Conservation (phyloP, 2,113 vertebrate genomes). For the Cygnus buccinator region DNA sequence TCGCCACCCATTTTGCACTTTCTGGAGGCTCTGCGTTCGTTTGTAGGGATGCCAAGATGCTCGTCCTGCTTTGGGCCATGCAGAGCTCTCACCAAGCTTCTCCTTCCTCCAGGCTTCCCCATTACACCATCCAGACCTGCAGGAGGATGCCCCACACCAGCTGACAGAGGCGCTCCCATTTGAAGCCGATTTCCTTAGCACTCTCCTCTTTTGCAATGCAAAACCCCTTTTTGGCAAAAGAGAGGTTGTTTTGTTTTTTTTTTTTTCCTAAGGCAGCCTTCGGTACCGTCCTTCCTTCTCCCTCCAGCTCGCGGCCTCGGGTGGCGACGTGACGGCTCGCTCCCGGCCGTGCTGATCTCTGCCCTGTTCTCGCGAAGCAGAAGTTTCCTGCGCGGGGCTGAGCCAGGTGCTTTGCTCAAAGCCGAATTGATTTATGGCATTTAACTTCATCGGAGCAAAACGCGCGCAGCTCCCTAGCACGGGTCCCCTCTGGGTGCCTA, state of each 20-base stretch:
- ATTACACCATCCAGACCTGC: neutral
- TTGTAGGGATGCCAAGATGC: neutral
- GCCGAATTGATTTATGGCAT: neutral
- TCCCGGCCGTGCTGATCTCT: neutral
- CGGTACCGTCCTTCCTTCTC: neutral
- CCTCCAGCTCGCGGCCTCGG: neutral
- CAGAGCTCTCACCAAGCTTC: neutral
- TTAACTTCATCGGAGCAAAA: neutral
- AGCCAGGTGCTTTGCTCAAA: neutral
- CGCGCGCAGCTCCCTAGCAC: fast-evolving
- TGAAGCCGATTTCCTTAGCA: neutral
- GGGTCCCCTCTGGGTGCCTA: fast-evolving
- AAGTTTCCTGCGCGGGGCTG: neutral
- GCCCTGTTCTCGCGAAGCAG: neutral
- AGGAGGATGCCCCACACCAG: neutral
- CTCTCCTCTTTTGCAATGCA: neutral
- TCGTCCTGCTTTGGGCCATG: neutral
- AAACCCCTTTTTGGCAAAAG: neutral
- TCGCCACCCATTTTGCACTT: neutral
- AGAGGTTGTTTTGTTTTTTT: neutral
- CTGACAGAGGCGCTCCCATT: neutral
- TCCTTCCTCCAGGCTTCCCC: neutral
- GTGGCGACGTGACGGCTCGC: fast-evolving
- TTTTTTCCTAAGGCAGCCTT: neutral
- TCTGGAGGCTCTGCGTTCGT: neutral